These are phyloP conservation scores for Chitala chitala DNA, from an alignment of 2,113 vertebrate genomes.

Conservation along the genomic window DNA sequence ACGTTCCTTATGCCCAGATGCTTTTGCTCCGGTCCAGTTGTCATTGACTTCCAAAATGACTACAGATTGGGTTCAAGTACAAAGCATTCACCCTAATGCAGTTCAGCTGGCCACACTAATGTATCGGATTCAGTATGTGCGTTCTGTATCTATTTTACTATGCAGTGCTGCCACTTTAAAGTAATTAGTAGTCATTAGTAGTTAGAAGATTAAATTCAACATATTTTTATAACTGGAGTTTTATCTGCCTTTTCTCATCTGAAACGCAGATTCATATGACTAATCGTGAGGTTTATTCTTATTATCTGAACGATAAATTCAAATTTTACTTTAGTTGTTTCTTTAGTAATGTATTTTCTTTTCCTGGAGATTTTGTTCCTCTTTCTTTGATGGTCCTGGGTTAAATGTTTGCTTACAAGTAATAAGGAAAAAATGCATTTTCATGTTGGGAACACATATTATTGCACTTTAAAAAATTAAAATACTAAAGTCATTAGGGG, in stretches of 20 bases:
- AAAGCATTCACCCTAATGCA: background rate
- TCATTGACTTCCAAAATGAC: background rate
- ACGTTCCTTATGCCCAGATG: background rate
- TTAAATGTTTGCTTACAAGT: background rate
- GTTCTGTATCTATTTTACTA: too few relatives aligned
- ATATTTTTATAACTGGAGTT: background rate
- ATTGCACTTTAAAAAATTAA: slow-evolving; percentile 16
- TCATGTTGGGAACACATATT: background rate
- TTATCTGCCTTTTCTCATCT: background rate
- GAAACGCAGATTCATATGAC: background rate
- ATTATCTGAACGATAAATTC: background rate
- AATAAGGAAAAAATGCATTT: background rate
- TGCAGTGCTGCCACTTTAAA: too few relatives aligned
- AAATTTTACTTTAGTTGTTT: background rate
- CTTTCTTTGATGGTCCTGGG: background rate
- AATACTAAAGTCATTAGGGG: slow-evolving; percentile 53
- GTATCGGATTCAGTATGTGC: background rate
- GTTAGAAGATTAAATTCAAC: background rate
- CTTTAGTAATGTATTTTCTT: background rate
- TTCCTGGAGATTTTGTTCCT: background rate
- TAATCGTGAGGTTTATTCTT: background rate
- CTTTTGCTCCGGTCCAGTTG: background rate
- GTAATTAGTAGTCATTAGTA: too few relatives aligned
- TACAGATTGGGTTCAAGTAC: background rate
- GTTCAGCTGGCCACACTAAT: background rate